Conservation (phyloP, 1,140 invertebrate genomes). For the Sipha flava region DNA sequence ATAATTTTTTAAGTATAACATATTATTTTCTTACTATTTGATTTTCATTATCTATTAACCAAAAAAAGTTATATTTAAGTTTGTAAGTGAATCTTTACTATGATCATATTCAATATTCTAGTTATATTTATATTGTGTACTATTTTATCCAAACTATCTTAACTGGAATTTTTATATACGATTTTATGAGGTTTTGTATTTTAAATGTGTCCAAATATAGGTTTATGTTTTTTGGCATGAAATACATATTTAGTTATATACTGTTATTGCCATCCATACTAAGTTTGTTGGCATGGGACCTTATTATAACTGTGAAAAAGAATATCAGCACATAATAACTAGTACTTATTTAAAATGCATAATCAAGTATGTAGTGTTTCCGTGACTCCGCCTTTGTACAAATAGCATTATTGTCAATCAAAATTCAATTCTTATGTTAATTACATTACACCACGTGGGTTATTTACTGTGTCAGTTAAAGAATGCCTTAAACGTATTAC, state of each 20-base stretch:
- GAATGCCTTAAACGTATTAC: neutral
- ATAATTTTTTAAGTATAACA: too few species aligned
- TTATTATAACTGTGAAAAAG: neutral
- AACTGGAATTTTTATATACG: too few species aligned
- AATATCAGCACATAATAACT: neutral
- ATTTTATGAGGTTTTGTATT: too few species aligned
- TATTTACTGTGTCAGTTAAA: neutral
- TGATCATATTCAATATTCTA: too few species aligned
- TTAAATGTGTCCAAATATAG: neutral
- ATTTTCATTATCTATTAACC: too few species aligned
- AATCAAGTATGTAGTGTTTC: neutral
- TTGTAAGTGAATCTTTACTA: too few species aligned
- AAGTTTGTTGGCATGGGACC: neutral
- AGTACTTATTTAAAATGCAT: slow-evolving; percentile 8
- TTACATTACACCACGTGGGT: neutral
- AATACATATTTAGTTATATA: neutral
- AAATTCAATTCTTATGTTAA: slow-evolving; percentile 20
- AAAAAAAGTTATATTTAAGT: too few species aligned
- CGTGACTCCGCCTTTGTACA: neutral
- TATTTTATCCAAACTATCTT: too few species aligned
- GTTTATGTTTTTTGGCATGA: neutral
- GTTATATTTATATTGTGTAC: too few species aligned
- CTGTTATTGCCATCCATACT: neutral
- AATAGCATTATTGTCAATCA: slow-evolving; percentile 6
- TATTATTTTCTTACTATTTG: too few species aligned